phyloP scores from a whole-genome alignment of 2,888 invertebrate genomes.

The Drosophila heteroneura region DNA sequence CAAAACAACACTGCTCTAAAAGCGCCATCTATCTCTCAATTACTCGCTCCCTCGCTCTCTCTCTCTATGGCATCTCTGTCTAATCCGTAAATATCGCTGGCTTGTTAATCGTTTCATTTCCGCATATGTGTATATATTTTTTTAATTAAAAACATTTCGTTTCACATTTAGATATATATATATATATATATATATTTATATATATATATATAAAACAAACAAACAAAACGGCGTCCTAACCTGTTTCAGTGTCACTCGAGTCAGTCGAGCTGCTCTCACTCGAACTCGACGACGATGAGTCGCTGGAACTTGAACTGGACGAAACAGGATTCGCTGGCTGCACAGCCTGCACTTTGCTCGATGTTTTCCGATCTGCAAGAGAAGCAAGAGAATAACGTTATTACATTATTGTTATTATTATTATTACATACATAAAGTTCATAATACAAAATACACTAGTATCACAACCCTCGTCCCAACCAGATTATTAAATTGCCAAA shows the following conservation, averaged over 20 bases:
- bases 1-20: constrained; percentile 40
- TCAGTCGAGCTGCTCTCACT: constrained; percentile 94
- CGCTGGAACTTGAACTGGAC: constrained; percentile 94
- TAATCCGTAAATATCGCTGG: background rate
- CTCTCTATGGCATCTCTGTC: constrained; percentile 17
- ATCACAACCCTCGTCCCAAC: background rate
- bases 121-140: background rate
- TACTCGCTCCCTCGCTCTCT: background rate
- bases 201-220: constrained; percentile 53
- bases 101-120: constrained; percentile 17
- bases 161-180: constrained; percentile 28
- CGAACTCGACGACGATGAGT: constrained; percentile 94
- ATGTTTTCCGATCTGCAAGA: constrained; percentile 84
- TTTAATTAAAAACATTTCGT: constrained; percentile 11
- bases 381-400: background rate
- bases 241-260: constrained; percentile 97
- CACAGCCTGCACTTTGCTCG: constrained; percentile 88
- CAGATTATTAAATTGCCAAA: too few species aligned
- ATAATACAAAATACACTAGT: background rate
- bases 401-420: background rate
- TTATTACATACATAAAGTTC: background rate
- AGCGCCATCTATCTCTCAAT: constrained; percentile 1
- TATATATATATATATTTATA: constrained; percentile 26
- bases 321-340: constrained; percentile 91
- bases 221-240: constrained; percentile 89